Evolutionary conservation across 2,113 vertebrate genomes (phyloP), one percentile per base, ranked within the genome.

Genomic region (Abramis brama): DNA sequence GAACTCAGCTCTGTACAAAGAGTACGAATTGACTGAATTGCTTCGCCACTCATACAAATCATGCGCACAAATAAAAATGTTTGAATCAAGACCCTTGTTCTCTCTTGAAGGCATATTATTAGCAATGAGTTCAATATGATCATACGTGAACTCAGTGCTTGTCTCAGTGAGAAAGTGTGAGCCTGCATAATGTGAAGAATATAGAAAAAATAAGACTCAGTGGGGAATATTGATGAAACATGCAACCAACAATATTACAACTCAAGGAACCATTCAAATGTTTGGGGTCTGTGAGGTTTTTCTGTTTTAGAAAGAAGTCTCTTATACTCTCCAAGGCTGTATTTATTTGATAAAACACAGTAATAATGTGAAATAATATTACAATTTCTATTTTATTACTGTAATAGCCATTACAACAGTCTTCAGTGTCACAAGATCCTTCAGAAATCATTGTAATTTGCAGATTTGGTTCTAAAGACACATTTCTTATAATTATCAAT

Each of bases 201-300:
- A 81, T 68, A 81, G 60, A 66, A 45, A 60, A 57, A 11, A 33
- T 78, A 59, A 59, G 36, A 23, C 11, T 39, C 30, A 27, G n/a
- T 68, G 79, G 60, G 12, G 60, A 66, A 68, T 82, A 81, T 21
- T 66, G 79, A 81, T 64, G 43, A 21, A 55, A 1, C 13, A 27
- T 66, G 59, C 39, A 62, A 81, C 59, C 57, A 60, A 43, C 55
- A 39, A 36, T 57, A 27, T 23, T 70, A 36, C 66, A 39, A 21
- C 36, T 74, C 21, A 33, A 36, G 15, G 13, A 15, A 30, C 62
- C 30, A 27, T 25, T 27, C n/a, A 25, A 62, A 62, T 4, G n/a
- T 64, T 13, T 27, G n/a, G 11, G 45, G 45, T 12, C 45, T 12
- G n/a, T 62, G 27, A 12, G 4, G 13, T 64, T 13, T 27, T 23